These are phyloP conservation scores for Pseudanteris insignis DNA, from an alignment of 2,888 invertebrate species.

Conservation along the genomic window DNA sequence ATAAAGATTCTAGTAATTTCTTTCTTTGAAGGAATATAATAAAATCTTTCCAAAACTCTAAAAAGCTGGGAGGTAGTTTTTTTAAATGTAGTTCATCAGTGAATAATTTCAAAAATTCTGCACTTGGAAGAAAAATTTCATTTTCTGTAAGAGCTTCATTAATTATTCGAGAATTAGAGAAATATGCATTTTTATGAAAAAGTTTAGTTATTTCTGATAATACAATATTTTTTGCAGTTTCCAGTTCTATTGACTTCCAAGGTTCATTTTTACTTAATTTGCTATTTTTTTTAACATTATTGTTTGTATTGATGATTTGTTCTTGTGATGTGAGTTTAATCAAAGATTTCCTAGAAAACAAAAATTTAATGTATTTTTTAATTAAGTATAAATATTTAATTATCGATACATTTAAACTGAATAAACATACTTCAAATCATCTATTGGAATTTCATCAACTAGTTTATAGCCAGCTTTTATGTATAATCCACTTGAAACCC, in stretches of 20 bases:
- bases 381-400: background rate
- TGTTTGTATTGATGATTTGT: background rate
- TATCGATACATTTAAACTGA: background rate
- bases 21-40: conserved; percentile 69
- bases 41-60: conserved; percentile 69
- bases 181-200: background rate
- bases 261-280: background rate
- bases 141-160: conserved; percentile 53
- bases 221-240: conserved; percentile 1
- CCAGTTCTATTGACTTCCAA: no score
- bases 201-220: conserved; percentile 3
- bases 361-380: background rate
- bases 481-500: conserved; percentile 59
- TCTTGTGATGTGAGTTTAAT: background rate
- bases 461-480: conserved; percentile 50
- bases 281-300: background rate
- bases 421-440: conserved; percentile 48
- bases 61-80: conserved; percentile 54
- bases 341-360: background rate
- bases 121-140: conserved; percentile 58
- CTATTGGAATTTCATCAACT: conserved; percentile 53
- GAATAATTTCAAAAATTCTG: conserved; percentile 55
- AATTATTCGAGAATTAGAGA: conserved; percentile 43
- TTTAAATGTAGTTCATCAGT: conserved; percentile 21
- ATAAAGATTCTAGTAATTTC: conserved; percentile 68